These are phyloP conservation scores for Periphyllus acericola DNA, from an alignment of 2,888 invertebrate genomes.

Conservation along the genomic window DNA sequence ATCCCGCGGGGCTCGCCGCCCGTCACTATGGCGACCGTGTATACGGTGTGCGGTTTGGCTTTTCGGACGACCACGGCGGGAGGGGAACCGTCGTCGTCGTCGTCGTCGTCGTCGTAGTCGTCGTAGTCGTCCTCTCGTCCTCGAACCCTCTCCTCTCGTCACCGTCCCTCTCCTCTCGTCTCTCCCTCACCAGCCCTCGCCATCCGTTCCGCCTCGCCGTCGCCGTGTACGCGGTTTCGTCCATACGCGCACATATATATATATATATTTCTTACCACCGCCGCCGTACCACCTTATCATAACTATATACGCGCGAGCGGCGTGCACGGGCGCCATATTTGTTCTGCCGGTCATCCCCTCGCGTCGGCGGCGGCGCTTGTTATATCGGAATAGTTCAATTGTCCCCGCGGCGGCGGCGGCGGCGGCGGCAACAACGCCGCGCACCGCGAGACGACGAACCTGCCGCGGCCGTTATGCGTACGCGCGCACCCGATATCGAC, in stretches of 20 bases:
- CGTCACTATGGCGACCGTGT: slow-evolving; percentile 48
- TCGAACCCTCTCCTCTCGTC: too few species aligned
- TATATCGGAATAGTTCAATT: slow-evolving; percentile 61
- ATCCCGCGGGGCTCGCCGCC: slow-evolving; percentile 30
- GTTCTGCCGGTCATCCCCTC: slow-evolving; percentile 60
- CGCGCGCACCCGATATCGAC: slow-evolving; percentile 36
- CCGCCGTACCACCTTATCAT: slow-evolving; percentile 53
- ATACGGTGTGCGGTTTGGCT: slow-evolving; percentile 52
- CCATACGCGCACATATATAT: neutral
- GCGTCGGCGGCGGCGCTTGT: slow-evolving; percentile 19
- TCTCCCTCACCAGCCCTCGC: too few species aligned
- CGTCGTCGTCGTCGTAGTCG: too few species aligned
- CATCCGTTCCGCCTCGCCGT: neutral
- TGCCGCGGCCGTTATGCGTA: slow-evolving; percentile 2
- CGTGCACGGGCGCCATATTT: slow-evolving; percentile 60
- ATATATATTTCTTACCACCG: neutral
- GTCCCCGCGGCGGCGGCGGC: slow-evolving; percentile 36
- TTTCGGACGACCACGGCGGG: slow-evolving; percentile 44
- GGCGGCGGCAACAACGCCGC: neutral
- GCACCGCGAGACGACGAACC: slow-evolving; percentile 27
- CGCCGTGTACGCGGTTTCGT: neutral
- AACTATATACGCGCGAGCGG: slow-evolving; percentile 35
- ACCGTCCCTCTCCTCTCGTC: too few species aligned
- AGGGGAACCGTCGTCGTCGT: neutral
- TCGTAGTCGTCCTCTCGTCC: too few species aligned